These are phyloP conservation scores for Hirtodrosophila trivittata DNA, from an alignment of 2,888 invertebrate genomes.

Conservation along the genomic window DNA sequence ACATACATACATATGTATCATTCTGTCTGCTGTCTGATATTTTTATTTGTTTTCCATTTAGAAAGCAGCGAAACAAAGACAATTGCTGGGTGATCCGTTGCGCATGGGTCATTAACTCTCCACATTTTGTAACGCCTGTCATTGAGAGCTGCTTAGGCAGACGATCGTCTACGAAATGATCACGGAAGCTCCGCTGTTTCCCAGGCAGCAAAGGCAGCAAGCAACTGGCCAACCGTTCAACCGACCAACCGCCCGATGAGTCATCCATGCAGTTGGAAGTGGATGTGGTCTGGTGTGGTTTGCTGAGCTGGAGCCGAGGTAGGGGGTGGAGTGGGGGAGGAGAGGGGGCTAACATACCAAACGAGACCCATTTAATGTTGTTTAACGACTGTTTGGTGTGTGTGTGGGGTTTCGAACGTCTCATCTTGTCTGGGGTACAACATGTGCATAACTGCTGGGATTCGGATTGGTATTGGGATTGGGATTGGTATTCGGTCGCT, in stretches of 20 bases:
- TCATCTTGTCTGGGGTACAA: conserved; percentile 43
- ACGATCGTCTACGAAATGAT: conserved; percentile 48
- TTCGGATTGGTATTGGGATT: conserved; percentile 41
- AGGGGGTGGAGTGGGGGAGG: background rate
- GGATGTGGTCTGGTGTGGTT: background rate
- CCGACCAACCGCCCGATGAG: conserved; percentile 29
- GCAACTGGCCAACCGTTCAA: conserved; percentile 14
- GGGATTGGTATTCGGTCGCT: background rate
- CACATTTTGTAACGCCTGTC: conserved; percentile 75
- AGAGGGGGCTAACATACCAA: conserved; percentile 26
- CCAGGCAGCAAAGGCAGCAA: conserved; percentile 29
- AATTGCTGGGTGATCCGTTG: conserved; percentile 68
- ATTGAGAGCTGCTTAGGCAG: conserved; percentile 76
- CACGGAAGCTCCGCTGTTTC: conserved; percentile 63
- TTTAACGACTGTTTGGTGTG: conserved; percentile 67
- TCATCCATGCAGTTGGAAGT: conserved; percentile 43
- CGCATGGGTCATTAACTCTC: conserved; percentile 68
- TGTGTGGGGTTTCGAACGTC: conserved; percentile 55
- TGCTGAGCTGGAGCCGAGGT: conserved; percentile 20
- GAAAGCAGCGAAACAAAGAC: conserved; percentile 68
- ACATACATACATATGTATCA: conserved; percentile 17
- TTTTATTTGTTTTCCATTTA: conserved; percentile 75
- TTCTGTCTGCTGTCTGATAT: conserved; percentile 11
- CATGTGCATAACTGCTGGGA: conserved; percentile 74
- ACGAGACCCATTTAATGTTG: conserved; percentile 77